These are phyloP conservation scores for Drosophila bocki DNA, from an alignment of 1,140 invertebrate species.

Conservation along the genomic window DNA sequence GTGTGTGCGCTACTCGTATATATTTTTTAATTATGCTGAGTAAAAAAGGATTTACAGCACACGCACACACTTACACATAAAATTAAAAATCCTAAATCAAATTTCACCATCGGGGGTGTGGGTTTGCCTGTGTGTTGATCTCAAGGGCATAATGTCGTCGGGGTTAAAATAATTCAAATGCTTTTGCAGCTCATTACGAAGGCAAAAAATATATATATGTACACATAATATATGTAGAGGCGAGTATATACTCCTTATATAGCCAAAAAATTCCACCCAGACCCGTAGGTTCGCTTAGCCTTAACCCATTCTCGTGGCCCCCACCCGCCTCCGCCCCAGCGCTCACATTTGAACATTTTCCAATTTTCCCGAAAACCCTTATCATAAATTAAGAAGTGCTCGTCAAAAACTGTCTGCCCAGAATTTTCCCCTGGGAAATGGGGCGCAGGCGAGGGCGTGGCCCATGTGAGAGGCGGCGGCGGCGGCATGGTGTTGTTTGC, in stretches of 20 bases:
- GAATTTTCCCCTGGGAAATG: conserved; percentile 41
- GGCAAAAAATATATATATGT: conserved; percentile 25
- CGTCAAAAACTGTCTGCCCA: conserved; percentile 81
- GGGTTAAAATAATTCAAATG: conserved; percentile 85
- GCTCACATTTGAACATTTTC: conserved; percentile 78
- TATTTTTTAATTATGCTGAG: conserved; percentile 85
- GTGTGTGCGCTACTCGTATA: conserved; percentile 75
- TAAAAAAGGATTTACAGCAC: conserved; percentile 80
- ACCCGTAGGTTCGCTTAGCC: conserved; percentile 72
- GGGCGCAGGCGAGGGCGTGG: conserved; percentile 6
- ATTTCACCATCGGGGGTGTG: conserved; percentile 55
- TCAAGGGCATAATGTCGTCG: conserved; percentile 85
- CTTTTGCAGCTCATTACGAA: conserved; percentile 83
- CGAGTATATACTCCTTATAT: conserved; percentile 11
- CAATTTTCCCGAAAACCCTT: conserved; percentile 84
- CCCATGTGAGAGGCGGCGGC: conserved; percentile 8
- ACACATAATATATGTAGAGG: not conserved
- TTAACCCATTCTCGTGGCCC: conserved; percentile 37
- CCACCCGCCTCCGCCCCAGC: not conserved
- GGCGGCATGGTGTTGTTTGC: conserved; percentile 67
- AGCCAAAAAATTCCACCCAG: conserved; percentile 43
- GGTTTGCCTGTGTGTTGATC: conserved; percentile 53
- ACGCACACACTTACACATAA: conserved; percentile 49
- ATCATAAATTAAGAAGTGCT: conserved; percentile 85
- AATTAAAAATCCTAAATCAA: conserved; percentile 85